Percentiles rank a stretch among this genome's conserved stretches.
Conservation (phyloP, 2,888 invertebrate species). For the Torymus tubicola region DNA sequence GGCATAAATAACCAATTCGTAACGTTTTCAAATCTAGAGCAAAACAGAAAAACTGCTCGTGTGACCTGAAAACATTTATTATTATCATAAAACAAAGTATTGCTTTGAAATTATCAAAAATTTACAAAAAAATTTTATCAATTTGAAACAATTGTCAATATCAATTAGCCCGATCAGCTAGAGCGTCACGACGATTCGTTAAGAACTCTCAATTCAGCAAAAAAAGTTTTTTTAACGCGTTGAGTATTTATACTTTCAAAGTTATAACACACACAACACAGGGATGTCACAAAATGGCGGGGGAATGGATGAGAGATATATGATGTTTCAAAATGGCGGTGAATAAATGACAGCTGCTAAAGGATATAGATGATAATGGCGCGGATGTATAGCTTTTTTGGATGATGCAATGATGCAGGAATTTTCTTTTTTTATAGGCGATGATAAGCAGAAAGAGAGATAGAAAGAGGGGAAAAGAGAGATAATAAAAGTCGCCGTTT, state of each 20-base stretch:
- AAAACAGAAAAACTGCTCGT: neutral
- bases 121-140: too few relatives aligned
- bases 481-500: slow-evolving; percentile 11
- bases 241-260: slow-evolving; percentile 77
- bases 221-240: slow-evolving; percentile 66
- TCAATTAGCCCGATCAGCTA: slow-evolving; percentile 50
- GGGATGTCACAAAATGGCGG: slow-evolving; percentile 69
- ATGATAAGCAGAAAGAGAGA: neutral
- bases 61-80: slow-evolving; percentile 8
- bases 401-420: too few relatives aligned
- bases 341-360: slow-evolving; percentile 26
- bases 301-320: slow-evolving; percentile 47
- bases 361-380: slow-evolving; percentile 24
- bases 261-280: slow-evolving; percentile 73
- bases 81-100: too few relatives aligned
- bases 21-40: slow-evolving; percentile 21
- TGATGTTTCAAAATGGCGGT: slow-evolving; percentile 18
- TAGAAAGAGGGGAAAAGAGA: too few relatives aligned
- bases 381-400: neutral
- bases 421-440: neutral
- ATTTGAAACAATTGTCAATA: too few relatives aligned
- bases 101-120: too few relatives aligned
- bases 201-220: slow-evolving; percentile 66
- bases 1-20: neutral
- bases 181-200: slow-evolving; percentile 66